Percentiles rank a stretch among this genome's conserved stretches.
phyloP scores from a whole-genome alignment of 2,888 invertebrate genomes.

The Spilarctia lutea region DNA sequence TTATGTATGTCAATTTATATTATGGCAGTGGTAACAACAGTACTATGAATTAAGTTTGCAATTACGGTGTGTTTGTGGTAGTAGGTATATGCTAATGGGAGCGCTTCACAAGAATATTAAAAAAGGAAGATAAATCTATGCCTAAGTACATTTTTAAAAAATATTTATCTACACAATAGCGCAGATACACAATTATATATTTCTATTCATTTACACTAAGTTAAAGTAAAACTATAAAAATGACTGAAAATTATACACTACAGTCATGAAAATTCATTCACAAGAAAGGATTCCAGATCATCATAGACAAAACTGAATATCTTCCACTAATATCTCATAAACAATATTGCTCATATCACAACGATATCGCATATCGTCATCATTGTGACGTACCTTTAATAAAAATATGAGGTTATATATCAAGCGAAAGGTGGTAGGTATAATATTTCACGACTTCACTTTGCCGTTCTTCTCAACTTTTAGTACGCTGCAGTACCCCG shows the following conservation, averaged over 20 bases:
- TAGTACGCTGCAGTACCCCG: background rate
- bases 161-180: too few relatives aligned
- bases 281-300: background rate
- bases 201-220: too few relatives aligned
- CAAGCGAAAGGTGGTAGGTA: background rate
- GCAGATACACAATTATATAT: too few relatives aligned
- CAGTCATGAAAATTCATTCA: too few relatives aligned
- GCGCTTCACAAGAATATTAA: too few relatives aligned
- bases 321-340: background rate
- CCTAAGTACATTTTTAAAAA: too few relatives aligned
- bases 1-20: background rate
- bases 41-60: too few relatives aligned
- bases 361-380: background rate
- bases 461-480: slow-evolving; percentile 7
- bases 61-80: too few relatives aligned
- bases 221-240: too few relatives aligned
- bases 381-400: background rate
- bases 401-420: background rate
- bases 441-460: slow-evolving; percentile 9
- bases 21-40: background rate
- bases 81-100: too few relatives aligned
- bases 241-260: too few relatives aligned
- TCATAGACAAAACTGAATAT: background rate
- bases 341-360: background rate
- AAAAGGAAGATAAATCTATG: too few relatives aligned